Percentiles rank a stretch among this genome's conserved stretches.
These are phyloP conservation scores for Chironomus riparius DNA, from an alignment of 2,888 invertebrate species.

Conservation along the genomic window DNA sequence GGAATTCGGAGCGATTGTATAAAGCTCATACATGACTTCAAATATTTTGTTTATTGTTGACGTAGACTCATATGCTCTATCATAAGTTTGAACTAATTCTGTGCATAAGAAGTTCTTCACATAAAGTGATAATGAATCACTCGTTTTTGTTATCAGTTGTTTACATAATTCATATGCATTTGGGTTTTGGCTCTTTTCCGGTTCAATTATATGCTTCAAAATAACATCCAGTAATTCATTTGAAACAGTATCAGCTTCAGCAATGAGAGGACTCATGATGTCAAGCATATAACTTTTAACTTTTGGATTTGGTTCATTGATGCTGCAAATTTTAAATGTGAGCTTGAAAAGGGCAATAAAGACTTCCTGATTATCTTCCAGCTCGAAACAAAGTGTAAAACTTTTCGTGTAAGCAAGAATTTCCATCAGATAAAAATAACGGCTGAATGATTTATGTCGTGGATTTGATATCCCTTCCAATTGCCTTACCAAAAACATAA, in stretches of 20 bases:
- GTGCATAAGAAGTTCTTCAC: neutral
- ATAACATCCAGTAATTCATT: constrained; percentile 8
- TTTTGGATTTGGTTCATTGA: neutral
- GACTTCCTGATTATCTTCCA: constrained; percentile 5
- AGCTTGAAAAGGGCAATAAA: neutral
- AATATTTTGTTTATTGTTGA: neutral
- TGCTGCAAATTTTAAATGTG: neutral
- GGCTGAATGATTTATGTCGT: neutral
- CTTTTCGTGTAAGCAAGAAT: neutral
- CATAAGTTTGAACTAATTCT: neutral
- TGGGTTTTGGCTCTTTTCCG: neutral
- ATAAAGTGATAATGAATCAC: neutral
- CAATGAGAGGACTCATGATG: neutral
- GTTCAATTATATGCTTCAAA: constrained; percentile 1
- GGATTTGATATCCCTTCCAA: neutral
- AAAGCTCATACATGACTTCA: neutral
- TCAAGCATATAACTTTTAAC: neutral
- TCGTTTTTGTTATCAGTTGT: constrained; percentile 1
- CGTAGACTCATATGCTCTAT: neutral
- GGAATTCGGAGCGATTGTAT: neutral
- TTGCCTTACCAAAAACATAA: neutral
- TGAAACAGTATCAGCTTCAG: neutral
- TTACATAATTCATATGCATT: neutral
- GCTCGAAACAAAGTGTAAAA: constrained; percentile 4
- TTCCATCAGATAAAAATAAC: constrained; percentile 8